Conservation (phyloP, 2,888 invertebrate genomes). For the Cephus pygmeus region DNA sequence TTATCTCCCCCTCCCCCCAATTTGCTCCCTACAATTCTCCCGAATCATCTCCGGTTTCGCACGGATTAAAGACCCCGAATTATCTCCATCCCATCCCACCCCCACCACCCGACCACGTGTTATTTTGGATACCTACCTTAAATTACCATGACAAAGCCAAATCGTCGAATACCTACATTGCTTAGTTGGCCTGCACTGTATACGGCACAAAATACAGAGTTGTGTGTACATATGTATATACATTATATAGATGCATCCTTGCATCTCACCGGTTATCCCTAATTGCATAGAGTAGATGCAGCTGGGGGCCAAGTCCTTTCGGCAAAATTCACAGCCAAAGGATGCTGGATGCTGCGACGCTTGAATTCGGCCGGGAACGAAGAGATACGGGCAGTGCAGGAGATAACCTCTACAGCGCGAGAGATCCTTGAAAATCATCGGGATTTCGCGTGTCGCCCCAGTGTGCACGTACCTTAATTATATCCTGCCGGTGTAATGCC, state of each 20-base stretch:
- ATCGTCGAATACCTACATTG: slow-evolving; percentile 26
- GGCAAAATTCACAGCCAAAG: too few relatives aligned
- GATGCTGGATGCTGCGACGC: too few relatives aligned
- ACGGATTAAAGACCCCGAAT: background rate
- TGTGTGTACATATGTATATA: background rate
- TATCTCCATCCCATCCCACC: background rate
- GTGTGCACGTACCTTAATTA: too few relatives aligned
- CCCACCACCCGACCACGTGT: background rate
- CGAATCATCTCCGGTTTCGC: background rate
- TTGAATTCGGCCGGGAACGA: too few relatives aligned
- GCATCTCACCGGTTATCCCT: background rate
- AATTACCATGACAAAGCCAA: slow-evolving; percentile 51
- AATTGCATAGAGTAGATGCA: background rate
- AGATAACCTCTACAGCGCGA: too few relatives aligned
- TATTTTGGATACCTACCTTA: slow-evolving; percentile 8
- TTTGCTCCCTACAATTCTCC: too few relatives aligned
- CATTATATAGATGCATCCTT: background rate
- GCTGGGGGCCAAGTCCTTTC: too few relatives aligned
- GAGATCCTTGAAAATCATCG: too few relatives aligned
- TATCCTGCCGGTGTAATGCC: too few relatives aligned
- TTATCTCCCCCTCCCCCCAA: background rate
- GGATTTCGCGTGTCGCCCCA: too few relatives aligned
- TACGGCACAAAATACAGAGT: background rate
- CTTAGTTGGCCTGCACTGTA: background rate
- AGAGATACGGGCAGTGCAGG: too few relatives aligned